Conservation (phyloP, 2,797 vertebrate species). For the Potorous gilbertii region DNA sequence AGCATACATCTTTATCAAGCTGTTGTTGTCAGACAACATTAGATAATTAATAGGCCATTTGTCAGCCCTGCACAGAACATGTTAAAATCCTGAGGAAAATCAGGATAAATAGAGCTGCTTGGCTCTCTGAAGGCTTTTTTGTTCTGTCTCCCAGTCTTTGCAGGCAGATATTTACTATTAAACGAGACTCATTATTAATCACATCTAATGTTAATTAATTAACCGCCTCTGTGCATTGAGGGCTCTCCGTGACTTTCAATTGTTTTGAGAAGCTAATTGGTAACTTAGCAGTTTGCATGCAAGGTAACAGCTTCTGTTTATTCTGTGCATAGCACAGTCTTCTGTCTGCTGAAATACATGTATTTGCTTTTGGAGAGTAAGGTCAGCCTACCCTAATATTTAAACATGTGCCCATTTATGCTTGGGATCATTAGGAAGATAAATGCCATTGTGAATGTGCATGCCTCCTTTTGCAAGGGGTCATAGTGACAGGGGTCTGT, state of each 20-base stretch:
- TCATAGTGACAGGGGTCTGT: neutral
- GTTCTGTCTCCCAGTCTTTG: slow-evolving; percentile 91
- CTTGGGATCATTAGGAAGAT: slow-evolving; percentile 11
- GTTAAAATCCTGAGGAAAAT: slow-evolving; percentile 97
- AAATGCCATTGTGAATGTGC: slow-evolving; percentile 16
- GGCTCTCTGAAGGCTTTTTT: slow-evolving; percentile 90
- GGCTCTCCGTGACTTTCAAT: slow-evolving; percentile 89
- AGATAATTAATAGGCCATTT: slow-evolving; percentile 99
- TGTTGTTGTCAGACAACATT: slow-evolving; percentile 99
- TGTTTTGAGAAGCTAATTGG: slow-evolving; percentile 95
- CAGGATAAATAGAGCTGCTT: slow-evolving; percentile 95
- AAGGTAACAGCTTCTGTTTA: slow-evolving; percentile 87
- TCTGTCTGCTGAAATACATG: slow-evolving; percentile 55
- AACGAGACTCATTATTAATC: slow-evolving; percentile 98
- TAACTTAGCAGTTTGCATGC: slow-evolving; percentile 87
- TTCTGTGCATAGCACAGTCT: slow-evolving; percentile 69
- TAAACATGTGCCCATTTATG: slow-evolving; percentile 17
- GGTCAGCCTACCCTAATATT: slow-evolving; percentile 43
- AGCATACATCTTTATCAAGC: slow-evolving; percentile 99
- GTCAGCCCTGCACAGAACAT: slow-evolving; percentile 98
- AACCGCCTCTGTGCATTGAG: slow-evolving; percentile 88
- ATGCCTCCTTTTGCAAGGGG: neutral
- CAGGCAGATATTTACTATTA: slow-evolving; percentile 94
- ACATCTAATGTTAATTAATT: slow-evolving; percentile 99
- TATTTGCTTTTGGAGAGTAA: slow-evolving; percentile 69